A percentile compares a stretch with the other conserved stretches of the same genome.
These are phyloP conservation scores for Platyscapa corneri DNA, from an alignment of 1,140 invertebrate species.

Conservation along the genomic window DNA sequence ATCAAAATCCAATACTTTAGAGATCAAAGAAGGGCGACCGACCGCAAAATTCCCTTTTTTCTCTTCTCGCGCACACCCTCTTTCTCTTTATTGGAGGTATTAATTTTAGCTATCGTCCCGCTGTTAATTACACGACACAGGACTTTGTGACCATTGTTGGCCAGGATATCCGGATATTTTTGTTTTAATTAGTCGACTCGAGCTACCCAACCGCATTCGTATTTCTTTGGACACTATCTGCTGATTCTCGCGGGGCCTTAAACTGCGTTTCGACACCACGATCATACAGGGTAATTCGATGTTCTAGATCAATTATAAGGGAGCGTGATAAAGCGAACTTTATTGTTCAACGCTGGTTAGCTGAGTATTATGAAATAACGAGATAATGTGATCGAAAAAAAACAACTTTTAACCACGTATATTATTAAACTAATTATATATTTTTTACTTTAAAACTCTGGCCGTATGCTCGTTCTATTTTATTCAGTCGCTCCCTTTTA, in stretches of 20 bases:
- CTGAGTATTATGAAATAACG: background rate
- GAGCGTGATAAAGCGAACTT: background rate
- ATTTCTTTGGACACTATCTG: background rate
- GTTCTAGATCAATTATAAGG: background rate
- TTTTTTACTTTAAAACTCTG: background rate
- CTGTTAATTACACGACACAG: conserved; percentile 3
- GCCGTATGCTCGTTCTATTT: background rate
- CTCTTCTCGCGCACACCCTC: background rate
- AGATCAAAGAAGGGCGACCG: conserved; percentile 54
- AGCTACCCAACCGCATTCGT: background rate
- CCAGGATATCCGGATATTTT: background rate
- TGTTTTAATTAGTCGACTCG: conserved; percentile 8
- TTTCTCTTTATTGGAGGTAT: background rate
- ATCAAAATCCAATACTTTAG: conserved; percentile 42
- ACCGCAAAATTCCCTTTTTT: conserved; percentile 14
- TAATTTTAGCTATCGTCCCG: background rate
- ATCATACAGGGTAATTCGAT: conserved; percentile 28
- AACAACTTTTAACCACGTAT: background rate
- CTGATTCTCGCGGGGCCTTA: background rate
- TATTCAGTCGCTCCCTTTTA: background rate
- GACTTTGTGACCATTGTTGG: background rate
- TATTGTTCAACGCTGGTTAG: background rate
- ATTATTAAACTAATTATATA: background rate
- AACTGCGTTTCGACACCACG: background rate
- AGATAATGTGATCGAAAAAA: background rate